Evolutionary conservation across 2,888 invertebrate species (phyloP), one percentile per base, ranked within the genome.

Genomic region (Crocallis elinguaria): DNA sequence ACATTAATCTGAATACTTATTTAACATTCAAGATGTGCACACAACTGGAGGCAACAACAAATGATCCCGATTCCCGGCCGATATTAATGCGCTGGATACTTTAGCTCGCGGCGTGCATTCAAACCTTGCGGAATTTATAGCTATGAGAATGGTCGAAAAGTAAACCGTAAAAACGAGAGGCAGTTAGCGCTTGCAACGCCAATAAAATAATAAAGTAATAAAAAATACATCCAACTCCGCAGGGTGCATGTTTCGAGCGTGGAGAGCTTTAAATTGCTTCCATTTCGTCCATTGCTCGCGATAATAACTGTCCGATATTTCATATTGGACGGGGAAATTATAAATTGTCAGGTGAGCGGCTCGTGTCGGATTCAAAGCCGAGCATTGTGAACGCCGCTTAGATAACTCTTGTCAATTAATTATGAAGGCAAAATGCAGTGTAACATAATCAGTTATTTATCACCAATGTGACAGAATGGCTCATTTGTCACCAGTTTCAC

Each of bases 401-500:
- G 84, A 86, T 88, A 86, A 76, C 79, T 73, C 75, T 74, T 82
- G 82, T 84, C 84, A 84, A 87, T 88, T 90, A 90, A 88, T 89
- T 86, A 87, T 86, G 76, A 84, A 81, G 67, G 84, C 84, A 82
- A 88, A 88, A 88, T 84, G 82, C 79, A 82, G 80, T 84, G 88
- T 86, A 89, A 88, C 84, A 86, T 82, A 88, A 89, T 90, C 88
- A 88, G 90, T 87, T 88, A 90, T 90, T 90, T 89, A 91, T 91
- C 88, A 88, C 81, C 72, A 77, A 75, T 83, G 85, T 80, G 88
- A 86, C 88, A 86, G 82, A 77, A 76, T 75, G 75, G 77, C 84
- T 84, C 88, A 82, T 90, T 90, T 91, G 87, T 89, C 90, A 88
- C 82, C 71, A 73, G 83, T 83, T 84, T 85, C 89, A 86, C 89